phyloP scores from a whole-genome alignment of 2,888 invertebrate genomes.

The Thalpophila matura region DNA sequence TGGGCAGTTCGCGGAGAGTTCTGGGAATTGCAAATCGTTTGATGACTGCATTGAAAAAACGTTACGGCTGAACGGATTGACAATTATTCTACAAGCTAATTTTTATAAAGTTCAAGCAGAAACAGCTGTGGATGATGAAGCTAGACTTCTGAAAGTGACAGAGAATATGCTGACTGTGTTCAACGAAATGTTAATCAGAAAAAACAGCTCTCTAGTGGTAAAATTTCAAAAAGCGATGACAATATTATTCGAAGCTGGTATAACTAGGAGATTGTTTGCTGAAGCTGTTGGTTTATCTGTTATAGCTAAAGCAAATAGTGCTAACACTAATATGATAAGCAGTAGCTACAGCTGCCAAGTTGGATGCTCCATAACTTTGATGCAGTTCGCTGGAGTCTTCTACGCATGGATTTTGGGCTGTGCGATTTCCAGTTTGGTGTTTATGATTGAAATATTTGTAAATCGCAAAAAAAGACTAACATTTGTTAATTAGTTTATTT shows the following conservation, averaged over 20 bases:
- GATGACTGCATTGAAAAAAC: constrained; percentile 68
- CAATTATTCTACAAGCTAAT: constrained; percentile 71
- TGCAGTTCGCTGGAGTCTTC: constrained; percentile 71
- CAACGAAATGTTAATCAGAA: constrained; percentile 80
- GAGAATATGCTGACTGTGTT: constrained; percentile 77
- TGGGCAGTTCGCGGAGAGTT: constrained; percentile 68
- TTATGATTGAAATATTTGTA: constrained; percentile 70
- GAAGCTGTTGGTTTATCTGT: constrained; percentile 77
- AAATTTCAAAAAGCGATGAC: constrained; percentile 67
- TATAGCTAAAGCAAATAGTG: constrained; percentile 70
- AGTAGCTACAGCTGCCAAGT: constrained; percentile 78
- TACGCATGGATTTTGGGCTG: constrained; percentile 76
- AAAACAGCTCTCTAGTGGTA: constrained; percentile 65
- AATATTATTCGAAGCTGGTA: constrained; percentile 81
- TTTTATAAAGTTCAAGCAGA: constrained; percentile 72
- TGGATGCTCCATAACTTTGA: constrained; percentile 78
- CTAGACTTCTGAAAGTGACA: constrained; percentile 69
- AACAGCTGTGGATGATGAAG: constrained; percentile 77
- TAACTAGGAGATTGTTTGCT: constrained; percentile 72
- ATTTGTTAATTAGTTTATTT: constrained; percentile 14
- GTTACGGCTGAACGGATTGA: constrained; percentile 72
- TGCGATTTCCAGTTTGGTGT: constrained; percentile 68
- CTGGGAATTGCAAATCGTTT: constrained; percentile 71
- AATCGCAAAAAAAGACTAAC: constrained; percentile 14
- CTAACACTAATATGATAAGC: constrained; percentile 70